phyloP scores from a whole-genome alignment of 2,888 invertebrate genomes.

The Patella caerulea region DNA sequence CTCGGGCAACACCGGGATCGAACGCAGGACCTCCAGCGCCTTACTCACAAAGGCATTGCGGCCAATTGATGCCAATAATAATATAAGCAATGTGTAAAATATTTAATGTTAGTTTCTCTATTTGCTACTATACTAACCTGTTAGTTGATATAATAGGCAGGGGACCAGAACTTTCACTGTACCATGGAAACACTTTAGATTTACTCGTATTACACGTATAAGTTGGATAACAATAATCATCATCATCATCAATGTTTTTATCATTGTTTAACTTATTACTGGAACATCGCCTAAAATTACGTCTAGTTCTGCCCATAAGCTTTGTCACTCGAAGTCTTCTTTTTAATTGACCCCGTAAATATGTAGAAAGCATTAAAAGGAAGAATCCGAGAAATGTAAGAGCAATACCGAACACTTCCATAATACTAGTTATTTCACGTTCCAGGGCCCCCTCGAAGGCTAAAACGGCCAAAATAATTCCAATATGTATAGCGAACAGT shows the following conservation, averaged over 20 bases:
- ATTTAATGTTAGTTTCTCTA: too few relatives aligned
- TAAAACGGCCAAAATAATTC: constrained; percentile 36
- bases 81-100: too few relatives aligned
- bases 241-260: background rate
- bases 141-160: background rate
- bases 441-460: constrained; percentile 32
- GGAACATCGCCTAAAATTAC: background rate
- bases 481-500: constrained; percentile 31
- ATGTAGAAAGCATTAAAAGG: constrained; percentile 14
- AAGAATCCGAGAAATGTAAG: constrained; percentile 8
- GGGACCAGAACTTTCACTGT: background rate
- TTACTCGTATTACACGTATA: background rate
- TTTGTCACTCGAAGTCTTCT: background rate
- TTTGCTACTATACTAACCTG: background rate
- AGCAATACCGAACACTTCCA: constrained; percentile 8
- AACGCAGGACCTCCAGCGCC: too few relatives aligned
- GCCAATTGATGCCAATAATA: too few relatives aligned
- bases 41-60: too few relatives aligned
- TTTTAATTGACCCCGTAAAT: background rate
- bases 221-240: background rate
- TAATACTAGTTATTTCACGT: background rate
- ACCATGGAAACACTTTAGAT: constrained; percentile 1
- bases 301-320: background rate
- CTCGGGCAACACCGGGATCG: too few relatives aligned
- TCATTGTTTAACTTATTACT: background rate